Evolutionary conservation across 2,797 vertebrate genomes (phyloP).

Genomic region (Vultur gryphus): DNA sequence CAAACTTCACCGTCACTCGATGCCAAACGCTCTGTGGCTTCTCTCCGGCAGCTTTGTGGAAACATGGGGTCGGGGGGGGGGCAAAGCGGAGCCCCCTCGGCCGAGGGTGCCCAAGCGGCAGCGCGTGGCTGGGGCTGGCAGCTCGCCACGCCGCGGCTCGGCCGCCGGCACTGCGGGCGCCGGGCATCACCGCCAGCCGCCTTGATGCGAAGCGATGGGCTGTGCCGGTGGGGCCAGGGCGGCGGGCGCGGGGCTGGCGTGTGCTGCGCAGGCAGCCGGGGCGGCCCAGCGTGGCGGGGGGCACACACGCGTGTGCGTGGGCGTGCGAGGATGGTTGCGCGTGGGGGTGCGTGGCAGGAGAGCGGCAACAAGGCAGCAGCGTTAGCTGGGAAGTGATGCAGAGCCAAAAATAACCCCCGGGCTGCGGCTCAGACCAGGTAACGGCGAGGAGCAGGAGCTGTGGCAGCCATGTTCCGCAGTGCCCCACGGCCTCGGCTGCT

Average conservation of each 20-base stretch:
- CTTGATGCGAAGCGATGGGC: not conserved
- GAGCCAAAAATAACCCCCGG: slow-evolving; percentile 51
- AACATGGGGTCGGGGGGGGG: not conserved
- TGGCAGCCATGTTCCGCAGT: not conserved
- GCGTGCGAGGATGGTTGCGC: fast-evolving
- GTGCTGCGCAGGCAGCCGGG: not conserved
- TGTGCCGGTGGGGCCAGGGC: not conserved
- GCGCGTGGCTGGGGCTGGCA: not conserved
- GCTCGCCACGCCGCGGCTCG: not conserved
- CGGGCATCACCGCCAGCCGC: not conserved
- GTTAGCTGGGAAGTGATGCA: slow-evolving; percentile 7
- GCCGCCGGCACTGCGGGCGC: not conserved
- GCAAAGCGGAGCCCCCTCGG: not conserved
- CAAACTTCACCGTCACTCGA: not conserved
- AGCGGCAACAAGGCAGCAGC: not conserved
- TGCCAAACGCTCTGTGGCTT: not conserved
- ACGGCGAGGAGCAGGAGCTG: not conserved
- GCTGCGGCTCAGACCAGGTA: not conserved
- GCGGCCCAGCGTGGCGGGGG: fast-evolving
- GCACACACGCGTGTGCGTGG: fast-evolving
- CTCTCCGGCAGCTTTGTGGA: not conserved
- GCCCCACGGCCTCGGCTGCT: not conserved
- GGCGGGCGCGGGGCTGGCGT: not conserved
- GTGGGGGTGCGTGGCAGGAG: not conserved
- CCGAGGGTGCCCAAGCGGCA: fast-evolving